phyloP scores from a whole-genome alignment of 1,140 invertebrate genomes.

The Drosophila miranda region DNA sequence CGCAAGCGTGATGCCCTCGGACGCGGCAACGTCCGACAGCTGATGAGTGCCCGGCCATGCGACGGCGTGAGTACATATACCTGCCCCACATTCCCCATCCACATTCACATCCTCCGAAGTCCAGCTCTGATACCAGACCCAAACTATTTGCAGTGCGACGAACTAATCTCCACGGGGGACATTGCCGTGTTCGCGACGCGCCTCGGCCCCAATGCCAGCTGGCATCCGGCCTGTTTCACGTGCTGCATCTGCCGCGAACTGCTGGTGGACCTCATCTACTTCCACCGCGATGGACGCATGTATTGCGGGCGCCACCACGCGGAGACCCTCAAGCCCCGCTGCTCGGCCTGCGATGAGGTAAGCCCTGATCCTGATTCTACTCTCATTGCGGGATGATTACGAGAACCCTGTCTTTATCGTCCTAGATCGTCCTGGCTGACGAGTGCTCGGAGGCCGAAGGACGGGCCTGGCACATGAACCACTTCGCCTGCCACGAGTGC shows the following conservation, averaged over 20 bases:
- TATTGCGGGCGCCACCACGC: slow-evolving; percentile 99
- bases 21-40: slow-evolving; percentile 93
- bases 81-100: not conserved
- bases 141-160: slow-evolving; percentile 88
- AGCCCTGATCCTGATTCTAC: slow-evolving; percentile 32
- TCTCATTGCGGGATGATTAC: not conserved
- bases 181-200: slow-evolving; percentile 93
- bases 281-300: slow-evolving; percentile 92
- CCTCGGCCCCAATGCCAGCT: slow-evolving; percentile 91
- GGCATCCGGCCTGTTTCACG: slow-evolving; percentile 97
- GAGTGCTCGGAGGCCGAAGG: slow-evolving; percentile 99
- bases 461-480: slow-evolving; percentile 99
- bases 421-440: slow-evolving; percentile 97
- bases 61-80: slow-evolving; percentile 86
- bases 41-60: slow-evolving; percentile 88
- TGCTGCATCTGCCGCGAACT: slow-evolving; percentile 96
- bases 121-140: not conserved
- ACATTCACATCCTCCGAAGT: not conserved
- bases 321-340: slow-evolving; percentile 97
- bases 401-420: not conserved
- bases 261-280: slow-evolving; percentile 98
- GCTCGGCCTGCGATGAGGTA: slow-evolving; percentile 98
- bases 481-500: slow-evolving; percentile 98
- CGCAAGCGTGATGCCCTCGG: slow-evolving; percentile 96
- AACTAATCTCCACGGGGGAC: slow-evolving; percentile 91